A percentile compares a stretch with the other conserved stretches of the same genome.
phyloP scores from a whole-genome alignment of 1,140 invertebrate species.

The Paramacrobiotus metropolitanus region DNA sequence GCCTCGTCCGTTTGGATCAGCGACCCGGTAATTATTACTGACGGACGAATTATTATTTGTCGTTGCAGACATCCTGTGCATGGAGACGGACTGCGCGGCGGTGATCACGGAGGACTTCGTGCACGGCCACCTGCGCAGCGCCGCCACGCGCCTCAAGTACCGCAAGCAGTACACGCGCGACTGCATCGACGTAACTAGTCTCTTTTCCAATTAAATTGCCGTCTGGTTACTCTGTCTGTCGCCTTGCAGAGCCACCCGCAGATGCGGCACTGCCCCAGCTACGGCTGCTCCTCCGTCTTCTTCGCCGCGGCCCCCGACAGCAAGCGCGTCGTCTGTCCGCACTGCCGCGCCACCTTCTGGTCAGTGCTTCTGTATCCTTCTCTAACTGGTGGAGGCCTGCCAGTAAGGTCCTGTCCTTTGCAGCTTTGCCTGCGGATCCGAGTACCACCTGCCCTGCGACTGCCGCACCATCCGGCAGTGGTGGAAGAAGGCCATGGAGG shows the following conservation, averaged over 20 bases:
- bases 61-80: constrained; percentile 65
- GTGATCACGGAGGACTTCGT: constrained; percentile 87
- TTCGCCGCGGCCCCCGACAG: constrained; percentile 45
- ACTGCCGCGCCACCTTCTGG: constrained; percentile 58
- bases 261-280: constrained; percentile 65
- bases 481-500: constrained; percentile 96
- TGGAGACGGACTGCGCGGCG: constrained; percentile 75
- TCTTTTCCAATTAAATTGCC: neutral
- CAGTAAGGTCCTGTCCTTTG: constrained; percentile 19
- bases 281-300: constrained; percentile 72
- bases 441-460: constrained; percentile 94
- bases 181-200: constrained; percentile 44
- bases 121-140: constrained; percentile 49
- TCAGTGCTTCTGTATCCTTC: constrained; percentile 22
- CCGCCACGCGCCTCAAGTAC: constrained; percentile 62
- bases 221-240: constrained; percentile 17
- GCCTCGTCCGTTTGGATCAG: too few species aligned
- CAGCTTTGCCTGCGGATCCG: constrained; percentile 68
- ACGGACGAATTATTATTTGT: neutral
- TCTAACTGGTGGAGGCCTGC: constrained; percentile 21
- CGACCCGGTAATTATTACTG: neutral
- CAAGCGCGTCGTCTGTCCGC: constrained; percentile 49
- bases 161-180: constrained; percentile 83
- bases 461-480: constrained; percentile 87
- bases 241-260: constrained; percentile 24